Percentiles rank a stretch among this genome's conserved stretches.
phyloP scores from a whole-genome alignment of 2,797 vertebrate species.

The Tapirus indicus region DNA sequence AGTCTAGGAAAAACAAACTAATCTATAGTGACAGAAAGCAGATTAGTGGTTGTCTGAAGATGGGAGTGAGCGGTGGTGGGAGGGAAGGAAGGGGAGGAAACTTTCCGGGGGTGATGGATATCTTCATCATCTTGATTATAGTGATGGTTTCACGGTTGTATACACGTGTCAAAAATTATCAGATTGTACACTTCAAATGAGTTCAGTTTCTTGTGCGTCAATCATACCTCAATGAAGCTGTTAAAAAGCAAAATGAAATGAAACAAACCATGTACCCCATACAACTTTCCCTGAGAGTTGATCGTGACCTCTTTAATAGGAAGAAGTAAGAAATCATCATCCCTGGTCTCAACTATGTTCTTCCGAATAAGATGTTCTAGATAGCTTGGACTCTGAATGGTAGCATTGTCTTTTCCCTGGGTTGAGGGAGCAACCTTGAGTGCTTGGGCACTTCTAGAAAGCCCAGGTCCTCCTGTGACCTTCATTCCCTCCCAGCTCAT shows the following conservation, averaged over 20 bases:
- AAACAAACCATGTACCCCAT: not conserved
- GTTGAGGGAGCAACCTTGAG: not conserved
- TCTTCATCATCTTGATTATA: not conserved
- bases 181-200: not conserved
- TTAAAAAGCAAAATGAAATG: not conserved
- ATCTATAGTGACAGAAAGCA: not conserved
- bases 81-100: not conserved
- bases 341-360: not conserved
- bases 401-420: not conserved
- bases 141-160: not conserved
- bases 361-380: not conserved
- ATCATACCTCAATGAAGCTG: not conserved
- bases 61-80: not conserved
- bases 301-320: not conserved
- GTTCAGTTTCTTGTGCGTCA: not conserved
- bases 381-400: not conserved
- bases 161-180: not conserved
- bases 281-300: not conserved
- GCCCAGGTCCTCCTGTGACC: not conserved
- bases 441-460: rapidly evolving
- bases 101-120: not conserved
- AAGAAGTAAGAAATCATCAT: not conserved
- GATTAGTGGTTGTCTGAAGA: not conserved
- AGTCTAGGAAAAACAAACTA: not conserved
- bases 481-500: not conserved